Evolutionary conservation across 2,113 vertebrate genomes (phyloP).

Genomic region (Hemichromis elongatus): DNA sequence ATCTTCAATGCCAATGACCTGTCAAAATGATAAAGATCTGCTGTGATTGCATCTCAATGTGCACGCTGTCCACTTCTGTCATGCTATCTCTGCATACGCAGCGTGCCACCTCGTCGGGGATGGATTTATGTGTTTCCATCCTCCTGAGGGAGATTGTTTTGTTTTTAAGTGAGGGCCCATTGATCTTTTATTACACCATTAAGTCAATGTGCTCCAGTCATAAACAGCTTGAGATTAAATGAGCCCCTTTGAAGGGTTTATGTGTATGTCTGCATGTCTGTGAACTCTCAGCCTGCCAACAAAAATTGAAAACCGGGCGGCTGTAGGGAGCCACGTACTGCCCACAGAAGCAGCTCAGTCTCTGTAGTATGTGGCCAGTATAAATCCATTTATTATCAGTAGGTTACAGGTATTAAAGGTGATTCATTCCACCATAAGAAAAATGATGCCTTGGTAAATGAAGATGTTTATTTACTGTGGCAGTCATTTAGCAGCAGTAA

Average conservation of each 20-base stretch:
- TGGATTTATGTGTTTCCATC: constrained; percentile 55
- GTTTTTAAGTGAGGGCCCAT: constrained; percentile 65
- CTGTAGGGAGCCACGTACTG: background rate
- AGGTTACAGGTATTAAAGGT: background rate
- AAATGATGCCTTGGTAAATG: background rate
- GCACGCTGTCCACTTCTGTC: constrained; percentile 38
- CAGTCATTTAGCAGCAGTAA: background rate
- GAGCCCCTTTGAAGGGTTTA: constrained; percentile 62
- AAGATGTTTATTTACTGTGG: background rate
- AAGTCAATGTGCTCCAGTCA: constrained; percentile 63
- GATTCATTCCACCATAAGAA: background rate
- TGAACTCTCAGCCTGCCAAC: constrained; percentile 15
- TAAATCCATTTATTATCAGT: background rate
- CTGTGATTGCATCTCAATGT: constrained; percentile 37
- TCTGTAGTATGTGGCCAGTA: background rate
- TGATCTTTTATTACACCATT: constrained; percentile 72
- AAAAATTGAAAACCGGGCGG: background rate
- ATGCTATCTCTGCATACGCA: constrained; percentile 13
- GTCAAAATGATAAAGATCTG: constrained; percentile 46
- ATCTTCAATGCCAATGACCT: constrained; percentile 19
- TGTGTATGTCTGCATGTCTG: constrained; percentile 1
- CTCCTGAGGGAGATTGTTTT: constrained; percentile 62
- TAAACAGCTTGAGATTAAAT: constrained; percentile 69
- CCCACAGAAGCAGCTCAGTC: background rate
- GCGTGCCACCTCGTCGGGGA: constrained; percentile 30